Conservation (phyloP, 2,888 invertebrate genomes). For the Carterocephalus palaemon region DNA sequence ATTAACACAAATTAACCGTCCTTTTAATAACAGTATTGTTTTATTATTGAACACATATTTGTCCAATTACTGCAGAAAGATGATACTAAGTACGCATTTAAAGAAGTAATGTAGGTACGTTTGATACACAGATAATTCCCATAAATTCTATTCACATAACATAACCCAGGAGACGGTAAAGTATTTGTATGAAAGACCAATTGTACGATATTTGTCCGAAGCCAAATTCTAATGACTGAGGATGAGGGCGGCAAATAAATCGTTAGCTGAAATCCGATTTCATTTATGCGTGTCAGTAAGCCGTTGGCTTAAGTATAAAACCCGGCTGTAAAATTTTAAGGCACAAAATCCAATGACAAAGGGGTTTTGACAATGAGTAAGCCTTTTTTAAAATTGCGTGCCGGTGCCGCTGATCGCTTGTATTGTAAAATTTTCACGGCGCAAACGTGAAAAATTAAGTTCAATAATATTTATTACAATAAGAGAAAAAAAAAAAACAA, state of each 20-base stretch:
- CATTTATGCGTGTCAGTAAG: constrained; percentile 26
- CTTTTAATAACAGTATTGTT: no score
- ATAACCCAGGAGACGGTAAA: no score
- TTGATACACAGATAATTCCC: no score
- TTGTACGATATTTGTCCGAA: constrained; percentile 19
- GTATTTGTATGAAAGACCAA: neutral
- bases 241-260: constrained; percentile 21
- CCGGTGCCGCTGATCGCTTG: constrained; percentile 12
- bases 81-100: no score
- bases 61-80: no score
- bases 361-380: constrained; percentile 19
- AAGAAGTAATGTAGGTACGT: no score
- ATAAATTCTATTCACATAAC: no score
- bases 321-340: constrained; percentile 20
- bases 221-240: constrained; percentile 21
- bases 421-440: constrained; percentile 11
- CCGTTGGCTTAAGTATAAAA: constrained; percentile 18
- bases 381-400: constrained; percentile 18
- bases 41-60: no score
- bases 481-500: no score
- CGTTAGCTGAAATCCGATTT: constrained; percentile 26
- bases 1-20: no score
- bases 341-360: constrained; percentile 23
- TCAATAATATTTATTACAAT: neutral
- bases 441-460: no score